Conservation (phyloP, 1,140 invertebrate genomes). For the Camponotus floridanus region DNA sequence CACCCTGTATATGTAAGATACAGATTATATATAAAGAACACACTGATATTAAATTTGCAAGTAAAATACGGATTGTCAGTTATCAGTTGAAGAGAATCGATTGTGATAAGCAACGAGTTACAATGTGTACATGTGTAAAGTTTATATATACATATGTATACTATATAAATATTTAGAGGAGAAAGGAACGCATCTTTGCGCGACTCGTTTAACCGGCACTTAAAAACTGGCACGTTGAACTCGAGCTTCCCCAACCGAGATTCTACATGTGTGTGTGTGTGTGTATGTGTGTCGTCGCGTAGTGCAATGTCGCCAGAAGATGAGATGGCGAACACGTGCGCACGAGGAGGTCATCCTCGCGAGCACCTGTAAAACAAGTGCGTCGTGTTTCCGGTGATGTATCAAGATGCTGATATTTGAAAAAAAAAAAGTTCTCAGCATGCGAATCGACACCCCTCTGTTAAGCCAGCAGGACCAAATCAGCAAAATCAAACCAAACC, state of each 20-base stretch:
- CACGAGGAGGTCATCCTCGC: not conserved
- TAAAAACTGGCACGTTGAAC: constrained; percentile 28
- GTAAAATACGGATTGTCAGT: not conserved
- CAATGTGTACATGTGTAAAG: no score
- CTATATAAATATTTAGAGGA: no score
- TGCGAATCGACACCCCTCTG: not conserved
- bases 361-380: constrained; percentile 67
- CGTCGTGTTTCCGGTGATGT: constrained; percentile 27
- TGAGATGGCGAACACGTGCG: constrained; percentile 22
- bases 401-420: not conserved
- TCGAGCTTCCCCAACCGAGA: constrained; percentile 49
- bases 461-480: no score
- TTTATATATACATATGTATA: no score
- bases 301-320: not conserved
- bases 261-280: constrained; percentile 11
- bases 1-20: no score
- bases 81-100: not conserved
- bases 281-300: not conserved
- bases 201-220: constrained; percentile 21
- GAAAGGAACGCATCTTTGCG: constrained; percentile 5
- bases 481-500: no score
- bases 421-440: not conserved
- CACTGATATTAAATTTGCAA: not conserved
- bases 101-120: not conserved
- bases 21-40: not conserved